phyloP scores from a whole-genome alignment of 2,113 vertebrate genomes.

The Rallus limicola region DNA sequence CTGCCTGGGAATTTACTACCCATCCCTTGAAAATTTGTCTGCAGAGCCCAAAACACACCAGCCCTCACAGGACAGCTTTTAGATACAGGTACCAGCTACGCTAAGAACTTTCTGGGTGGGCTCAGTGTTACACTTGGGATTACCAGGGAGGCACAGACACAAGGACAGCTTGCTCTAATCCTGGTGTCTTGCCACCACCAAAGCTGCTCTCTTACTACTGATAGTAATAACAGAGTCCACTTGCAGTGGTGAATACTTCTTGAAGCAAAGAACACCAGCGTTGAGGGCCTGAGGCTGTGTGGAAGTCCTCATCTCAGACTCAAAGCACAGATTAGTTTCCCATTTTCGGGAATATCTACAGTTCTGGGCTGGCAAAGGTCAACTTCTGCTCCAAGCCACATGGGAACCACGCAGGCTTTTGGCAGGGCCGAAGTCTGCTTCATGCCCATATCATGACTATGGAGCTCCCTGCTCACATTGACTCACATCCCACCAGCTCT shows the following conservation, averaged over 20 bases:
- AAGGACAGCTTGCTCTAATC: background rate
- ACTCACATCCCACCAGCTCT: background rate
- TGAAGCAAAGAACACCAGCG: background rate
- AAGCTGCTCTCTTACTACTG: background rate
- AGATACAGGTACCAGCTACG: background rate
- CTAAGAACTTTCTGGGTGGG: background rate
- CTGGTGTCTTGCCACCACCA: background rate
- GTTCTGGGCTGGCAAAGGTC: background rate
- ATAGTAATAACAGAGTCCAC: background rate
- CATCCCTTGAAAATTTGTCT: background rate
- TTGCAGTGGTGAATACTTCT: background rate
- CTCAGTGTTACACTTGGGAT: background rate
- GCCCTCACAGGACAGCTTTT: background rate
- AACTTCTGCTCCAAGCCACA: accelerated
- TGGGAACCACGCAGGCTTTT: accelerated
- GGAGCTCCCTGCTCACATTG: background rate
- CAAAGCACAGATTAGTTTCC: background rate
- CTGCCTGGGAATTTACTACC: background rate
- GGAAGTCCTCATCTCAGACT: background rate
- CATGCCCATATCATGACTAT: background rate
- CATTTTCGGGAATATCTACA: background rate
- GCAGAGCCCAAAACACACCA: background rate
- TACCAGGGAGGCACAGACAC: background rate
- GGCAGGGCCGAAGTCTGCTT: background rate
- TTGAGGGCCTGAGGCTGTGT: background rate